phyloP scores from a whole-genome alignment of 2,888 invertebrate genomes.

The Cheilosia scutellata region DNA sequence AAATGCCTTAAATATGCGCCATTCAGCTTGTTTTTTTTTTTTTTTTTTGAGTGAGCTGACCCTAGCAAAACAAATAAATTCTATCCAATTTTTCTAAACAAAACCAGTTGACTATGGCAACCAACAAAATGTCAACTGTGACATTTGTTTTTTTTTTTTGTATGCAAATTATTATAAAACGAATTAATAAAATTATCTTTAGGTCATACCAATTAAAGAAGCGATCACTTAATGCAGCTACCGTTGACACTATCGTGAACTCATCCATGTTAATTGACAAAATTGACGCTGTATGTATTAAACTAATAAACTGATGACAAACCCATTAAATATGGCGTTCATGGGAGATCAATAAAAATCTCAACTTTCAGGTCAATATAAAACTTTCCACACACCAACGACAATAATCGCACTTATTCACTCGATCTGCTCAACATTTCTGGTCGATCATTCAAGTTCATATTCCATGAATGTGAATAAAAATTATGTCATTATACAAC shows the following conservation, averaged over 20 bases:
- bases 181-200: neutral
- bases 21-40: too few relatives aligned
- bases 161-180: neutral
- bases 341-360: neutral
- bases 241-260: constrained; percentile 4
- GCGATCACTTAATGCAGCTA: neutral
- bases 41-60: too few relatives aligned
- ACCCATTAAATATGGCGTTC: neutral
- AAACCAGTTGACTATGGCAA: constrained; percentile 2
- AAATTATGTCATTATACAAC: neutral
- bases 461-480: neutral
- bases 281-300: neutral
- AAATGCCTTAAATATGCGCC: too few relatives aligned
- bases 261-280: constrained; percentile 10
- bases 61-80: too few relatives aligned
- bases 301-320: neutral
- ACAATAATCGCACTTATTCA: neutral
- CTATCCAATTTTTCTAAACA: neutral
- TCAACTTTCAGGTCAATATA: neutral
- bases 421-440: neutral
- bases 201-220: constrained; percentile 13
- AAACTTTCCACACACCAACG: constrained; percentile 6
- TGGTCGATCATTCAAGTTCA: constrained; percentile 15
- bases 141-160: neutral
- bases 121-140: neutral